A percentile compares a stretch with the other conserved stretches of the same genome.
Evolutionary conservation across 2,113 vertebrate species (phyloP).

Genomic region (Sceloporus undulatus): DNA sequence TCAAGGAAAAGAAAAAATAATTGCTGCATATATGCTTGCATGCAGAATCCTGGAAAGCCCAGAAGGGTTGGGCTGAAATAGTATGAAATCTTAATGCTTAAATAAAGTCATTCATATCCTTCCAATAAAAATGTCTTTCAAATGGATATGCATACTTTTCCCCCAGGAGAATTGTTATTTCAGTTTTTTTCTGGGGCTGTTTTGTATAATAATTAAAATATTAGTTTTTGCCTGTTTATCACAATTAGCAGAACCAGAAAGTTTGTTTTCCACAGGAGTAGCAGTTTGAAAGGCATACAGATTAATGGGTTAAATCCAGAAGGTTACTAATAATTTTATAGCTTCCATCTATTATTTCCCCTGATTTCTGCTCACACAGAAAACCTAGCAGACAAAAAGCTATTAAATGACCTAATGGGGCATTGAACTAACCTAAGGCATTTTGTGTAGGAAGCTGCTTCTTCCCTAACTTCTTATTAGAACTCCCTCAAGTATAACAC

Average conservation of each 20-base stretch:
- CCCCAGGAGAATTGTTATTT: constrained; percentile 5
- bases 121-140: not conserved
- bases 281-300: constrained; percentile 24
- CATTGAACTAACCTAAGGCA: constrained; percentile 71
- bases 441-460: constrained; percentile 53
- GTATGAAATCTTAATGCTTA: constrained; percentile 8
- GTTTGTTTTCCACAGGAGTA: not conserved
- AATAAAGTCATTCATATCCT: not conserved
- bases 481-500: constrained; percentile 67
- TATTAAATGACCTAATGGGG: constrained; percentile 79
- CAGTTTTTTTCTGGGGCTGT: not conserved
- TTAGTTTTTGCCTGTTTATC: constrained; percentile 8
- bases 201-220: constrained; percentile 23
- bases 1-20: not conserved
- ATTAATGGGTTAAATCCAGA: constrained; percentile 18
- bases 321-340: rapidly evolving
- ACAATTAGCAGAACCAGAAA: constrained; percentile 14
- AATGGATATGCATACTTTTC: not conserved
- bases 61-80: not conserved
- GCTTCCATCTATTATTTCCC: constrained; percentile 6
- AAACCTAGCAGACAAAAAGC: constrained; percentile 66
- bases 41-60: not conserved
- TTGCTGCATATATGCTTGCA: constrained; percentile 6
- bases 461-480: constrained; percentile 72
- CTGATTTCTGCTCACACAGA: constrained; percentile 43